Evolutionary conservation across 2,797 vertebrate genomes (phyloP), one percentile per base, ranked within the genome.

Genomic region (Fratercula arctica): DNA sequence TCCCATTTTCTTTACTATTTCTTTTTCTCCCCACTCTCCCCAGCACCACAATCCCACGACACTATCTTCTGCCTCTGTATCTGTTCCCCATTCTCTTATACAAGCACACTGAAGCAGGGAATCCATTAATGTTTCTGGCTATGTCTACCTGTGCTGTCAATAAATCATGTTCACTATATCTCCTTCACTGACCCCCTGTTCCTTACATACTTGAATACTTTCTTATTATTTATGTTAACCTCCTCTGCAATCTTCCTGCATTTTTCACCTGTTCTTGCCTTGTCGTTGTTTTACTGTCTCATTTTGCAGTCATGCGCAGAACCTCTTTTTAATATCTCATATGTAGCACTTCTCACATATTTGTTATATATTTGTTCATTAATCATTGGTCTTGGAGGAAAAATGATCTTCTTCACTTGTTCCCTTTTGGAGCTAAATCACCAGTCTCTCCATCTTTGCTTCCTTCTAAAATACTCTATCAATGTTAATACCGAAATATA

Each of bases 311-410:
- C 66, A 57, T 72, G 43, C 50, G 91, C 33, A 86, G 51, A 93
- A 81, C 28, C 24, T 56, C 21, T 60, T 90, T 85, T 48, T 73
- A 85, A 87, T 75, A 89, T 48, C 72, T 67, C 54, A 75, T 35
- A 84, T n/a, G 15, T 26, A 78, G 25, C 48, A n/a, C 35, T 66
- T 93, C 57, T 89, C 43, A 78, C 6, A 3, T 80, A 66, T 80
- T 85, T 91, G 24, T 89, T 80, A 50, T n/a, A 10, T 78, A 61
- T 53, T 94, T 92, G 39, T 85, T 78, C 68, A 80, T 85, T 91
- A 92, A 78, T 73, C 76, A 81, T 41, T 69, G 43, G 13, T 68
- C 74, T 74, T 84, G 54, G 8, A 90, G 39, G 14, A 92, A 86
- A 86, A 72, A 56, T 24, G 0, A 37, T 59, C 70, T 66, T 87